Evolutionary conservation across 2,888 invertebrate species (phyloP).

Genomic region (Lithophane semibrunnea): DNA sequence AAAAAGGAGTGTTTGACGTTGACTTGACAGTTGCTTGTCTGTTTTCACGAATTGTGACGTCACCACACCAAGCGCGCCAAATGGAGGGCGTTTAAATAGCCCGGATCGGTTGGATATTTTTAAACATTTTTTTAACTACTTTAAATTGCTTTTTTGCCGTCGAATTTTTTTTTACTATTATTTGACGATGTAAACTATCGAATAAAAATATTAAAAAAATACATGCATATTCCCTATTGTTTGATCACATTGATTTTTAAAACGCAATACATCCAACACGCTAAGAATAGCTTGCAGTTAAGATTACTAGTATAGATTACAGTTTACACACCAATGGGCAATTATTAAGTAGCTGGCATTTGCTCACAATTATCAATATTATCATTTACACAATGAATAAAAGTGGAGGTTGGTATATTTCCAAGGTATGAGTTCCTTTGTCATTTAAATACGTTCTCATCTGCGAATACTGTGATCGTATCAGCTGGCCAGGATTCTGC

Average conservation of each 20-base stretch:
- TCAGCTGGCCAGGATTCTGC: conserved; percentile 16
- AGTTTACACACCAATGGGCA: conserved; percentile 36
- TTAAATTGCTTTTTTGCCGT: no score
- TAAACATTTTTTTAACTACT: no score
- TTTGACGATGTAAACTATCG: no score
- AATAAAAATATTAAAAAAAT: no score
- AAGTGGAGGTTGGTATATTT: background rate
- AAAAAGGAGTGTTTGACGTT: no score
- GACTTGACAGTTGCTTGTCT: no score
- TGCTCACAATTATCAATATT: conserved; percentile 14
- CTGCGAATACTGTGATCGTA: conserved; percentile 28
- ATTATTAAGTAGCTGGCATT: conserved; percentile 14
- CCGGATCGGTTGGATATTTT: no score
- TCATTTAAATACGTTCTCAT: conserved; percentile 45
- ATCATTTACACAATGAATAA: conserved; percentile 15
- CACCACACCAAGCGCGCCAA: no score
- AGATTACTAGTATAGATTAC: conserved; percentile 53
- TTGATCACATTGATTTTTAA: conserved; percentile 48
- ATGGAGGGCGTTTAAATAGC: no score
- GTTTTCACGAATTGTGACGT: no score
- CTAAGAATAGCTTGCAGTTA: conserved; percentile 51
- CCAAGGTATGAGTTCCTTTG: conserved; percentile 37
- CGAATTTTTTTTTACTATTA: no score
- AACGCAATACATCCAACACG: conserved; percentile 49
- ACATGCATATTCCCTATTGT: no score